Base-by-base conservation (phyloP, 2,888 invertebrate genomes). In the Argyra leucocephala region DNA sequence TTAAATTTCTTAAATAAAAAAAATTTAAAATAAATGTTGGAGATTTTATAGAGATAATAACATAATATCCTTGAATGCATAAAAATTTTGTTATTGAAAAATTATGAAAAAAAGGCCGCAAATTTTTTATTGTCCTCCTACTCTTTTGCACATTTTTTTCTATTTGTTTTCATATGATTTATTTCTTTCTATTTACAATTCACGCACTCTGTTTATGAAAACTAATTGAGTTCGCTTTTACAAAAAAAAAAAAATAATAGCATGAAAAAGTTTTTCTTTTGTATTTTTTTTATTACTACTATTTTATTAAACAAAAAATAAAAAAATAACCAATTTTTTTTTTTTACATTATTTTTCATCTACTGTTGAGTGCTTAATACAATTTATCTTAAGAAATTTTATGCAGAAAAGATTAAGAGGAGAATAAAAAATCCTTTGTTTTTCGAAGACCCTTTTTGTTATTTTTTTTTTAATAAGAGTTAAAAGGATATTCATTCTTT, bases 131-230 rank as follows among this genome's bases (percentile, higher is more conserved):
- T 37, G 15, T 37, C 12, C 15, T 48, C 5, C 48, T 5, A 3
- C 48, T 15, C 48, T n/a, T 48, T 48, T n/a, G 9, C n/a, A 31
- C 12, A 12, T 31, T 26, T 26, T 26, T 26, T 26, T 26, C 7
- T 26, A 26, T 26, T 26, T 26, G 26, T 26, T 37, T 37, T n/a
- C 48, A 48, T 48, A 48, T 48, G 48, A 48, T 48, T 48, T 48
- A 48, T 48, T 48, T 18, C 18, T 18, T 48, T 18, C 18, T 15
- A 6, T 48, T 48, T 3, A 6, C 7, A 18, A 15, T 48, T 48
- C n/a, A 48, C 48, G 48, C 48, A 48, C 15, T 48, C 48, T 48
- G 48, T 48, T 48, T 48, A 48, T 48, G 48, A 48, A 48, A 48
- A 48, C 48, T 48, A 48, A 48, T 48, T 48, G 48, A 48, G 18